Percentiles rank a stretch among this genome's conserved stretches.
Evolutionary conservation across 2,888 invertebrate genomes (phyloP).

Genomic region (Parnassius smintheus): DNA sequence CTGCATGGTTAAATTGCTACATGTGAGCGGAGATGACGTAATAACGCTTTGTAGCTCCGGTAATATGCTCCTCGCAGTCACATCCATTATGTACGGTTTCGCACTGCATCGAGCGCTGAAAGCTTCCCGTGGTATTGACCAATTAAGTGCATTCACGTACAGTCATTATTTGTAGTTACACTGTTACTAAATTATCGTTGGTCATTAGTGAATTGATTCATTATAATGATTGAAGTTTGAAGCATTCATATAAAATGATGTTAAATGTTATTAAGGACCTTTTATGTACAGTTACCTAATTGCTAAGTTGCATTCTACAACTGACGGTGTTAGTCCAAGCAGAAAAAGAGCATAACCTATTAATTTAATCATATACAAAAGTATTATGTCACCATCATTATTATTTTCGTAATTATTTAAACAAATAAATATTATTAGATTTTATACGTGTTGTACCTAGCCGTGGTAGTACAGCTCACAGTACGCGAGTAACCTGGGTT

Average conservation of each 20-base stretch:
- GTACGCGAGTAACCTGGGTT: too few species aligned
- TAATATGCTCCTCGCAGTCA: conserved; percentile 10
- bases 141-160: conserved; percentile 56
- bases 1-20: neutral
- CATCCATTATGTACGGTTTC: conserved; percentile 41
- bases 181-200: conserved; percentile 19
- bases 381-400: too few species aligned
- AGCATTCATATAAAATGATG: conserved; percentile 1
- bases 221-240: conserved; percentile 7
- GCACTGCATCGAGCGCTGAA: conserved; percentile 46
- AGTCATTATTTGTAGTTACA: conserved; percentile 36
- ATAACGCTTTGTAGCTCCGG: conserved; percentile 4
- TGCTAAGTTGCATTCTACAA: too few species aligned
- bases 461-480: too few species aligned
- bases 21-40: conserved; percentile 19
- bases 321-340: too few species aligned
- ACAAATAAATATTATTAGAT: too few species aligned
- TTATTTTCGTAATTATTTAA: too few species aligned
- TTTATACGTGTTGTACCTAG: too few species aligned
- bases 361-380: too few species aligned
- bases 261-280: too few species aligned
- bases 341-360: too few species aligned
- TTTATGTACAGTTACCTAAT: too few species aligned
- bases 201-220: conserved; percentile 11
- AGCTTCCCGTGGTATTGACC: conserved; percentile 44